Conservation (phyloP, 2,888 invertebrate species). For the Epinotia brunnichana region DNA sequence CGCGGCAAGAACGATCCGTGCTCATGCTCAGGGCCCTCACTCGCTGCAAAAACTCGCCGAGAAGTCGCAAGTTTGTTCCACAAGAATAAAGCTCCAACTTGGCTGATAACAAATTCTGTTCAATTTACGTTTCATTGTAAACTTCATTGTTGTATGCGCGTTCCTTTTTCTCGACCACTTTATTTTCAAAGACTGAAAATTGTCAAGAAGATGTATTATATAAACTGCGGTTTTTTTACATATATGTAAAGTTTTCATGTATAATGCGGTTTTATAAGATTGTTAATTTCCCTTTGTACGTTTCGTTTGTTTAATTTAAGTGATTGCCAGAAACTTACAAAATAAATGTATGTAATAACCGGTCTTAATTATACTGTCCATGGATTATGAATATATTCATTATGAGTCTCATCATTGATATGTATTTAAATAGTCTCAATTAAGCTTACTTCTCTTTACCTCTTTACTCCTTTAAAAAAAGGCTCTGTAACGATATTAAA, state of each 20-base stretch:
- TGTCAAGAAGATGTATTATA: conserved; percentile 13
- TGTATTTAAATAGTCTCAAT: no score
- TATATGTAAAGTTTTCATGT: neutral
- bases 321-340: no score
- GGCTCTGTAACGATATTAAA: no score
- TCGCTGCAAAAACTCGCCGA: conserved; percentile 23
- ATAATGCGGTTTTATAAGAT: neutral
- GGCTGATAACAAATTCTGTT: conserved; percentile 41
- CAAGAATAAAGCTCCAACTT: conserved; percentile 33
- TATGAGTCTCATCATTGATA: no score
- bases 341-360: no score
- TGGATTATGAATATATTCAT: no score
- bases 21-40: conserved; percentile 10
- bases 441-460: no score
- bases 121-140: conserved; percentile 35
- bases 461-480: no score
- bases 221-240: conserved; percentile 4
- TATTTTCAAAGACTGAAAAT: conserved; percentile 26
- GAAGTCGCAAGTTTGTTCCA: conserved; percentile 34
- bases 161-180: conserved; percentile 32
- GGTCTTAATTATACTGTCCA: no score
- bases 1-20: neutral
- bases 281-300: neutral
- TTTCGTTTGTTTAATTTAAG: neutral
- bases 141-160: conserved; percentile 30